phyloP scores from a whole-genome alignment of 2,113 vertebrate species.

The Campylomormyrus tamandua region DNA sequence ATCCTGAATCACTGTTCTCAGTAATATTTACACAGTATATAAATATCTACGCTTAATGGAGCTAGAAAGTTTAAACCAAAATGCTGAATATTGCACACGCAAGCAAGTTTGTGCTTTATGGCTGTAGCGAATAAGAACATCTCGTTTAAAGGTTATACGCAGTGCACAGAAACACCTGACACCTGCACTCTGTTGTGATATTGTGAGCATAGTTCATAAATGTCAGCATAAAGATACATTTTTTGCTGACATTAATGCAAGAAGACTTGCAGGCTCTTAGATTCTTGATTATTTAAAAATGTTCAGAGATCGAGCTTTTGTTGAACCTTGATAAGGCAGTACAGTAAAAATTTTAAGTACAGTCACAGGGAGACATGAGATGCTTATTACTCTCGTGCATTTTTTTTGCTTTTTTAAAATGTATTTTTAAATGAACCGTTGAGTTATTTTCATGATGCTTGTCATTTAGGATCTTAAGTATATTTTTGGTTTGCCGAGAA shows the following conservation, averaged over 20 bases:
- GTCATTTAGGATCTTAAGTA: background rate
- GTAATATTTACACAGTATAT: background rate
- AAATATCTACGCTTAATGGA: too few relatives aligned
- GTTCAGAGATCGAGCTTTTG: background rate
- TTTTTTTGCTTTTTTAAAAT: background rate
- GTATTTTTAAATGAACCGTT: background rate
- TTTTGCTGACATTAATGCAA: background rate
- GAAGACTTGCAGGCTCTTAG: background rate
- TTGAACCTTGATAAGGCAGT: background rate
- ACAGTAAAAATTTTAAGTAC: background rate
- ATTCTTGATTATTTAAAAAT: background rate
- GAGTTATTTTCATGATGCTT: background rate
- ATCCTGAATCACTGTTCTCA: background rate
- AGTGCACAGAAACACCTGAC: background rate
- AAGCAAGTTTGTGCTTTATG: background rate
- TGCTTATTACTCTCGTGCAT: background rate
- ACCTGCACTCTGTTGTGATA: background rate
- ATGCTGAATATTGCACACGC: background rate
- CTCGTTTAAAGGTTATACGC: background rate
- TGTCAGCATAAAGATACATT: background rate
- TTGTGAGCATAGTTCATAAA: background rate
- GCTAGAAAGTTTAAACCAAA: background rate
- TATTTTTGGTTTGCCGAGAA: background rate
- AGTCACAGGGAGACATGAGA: background rate
- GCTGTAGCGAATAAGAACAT: background rate